Evolutionary conservation across 2,888 invertebrate genomes (phyloP).

Genomic region (Apamea anceps): DNA sequence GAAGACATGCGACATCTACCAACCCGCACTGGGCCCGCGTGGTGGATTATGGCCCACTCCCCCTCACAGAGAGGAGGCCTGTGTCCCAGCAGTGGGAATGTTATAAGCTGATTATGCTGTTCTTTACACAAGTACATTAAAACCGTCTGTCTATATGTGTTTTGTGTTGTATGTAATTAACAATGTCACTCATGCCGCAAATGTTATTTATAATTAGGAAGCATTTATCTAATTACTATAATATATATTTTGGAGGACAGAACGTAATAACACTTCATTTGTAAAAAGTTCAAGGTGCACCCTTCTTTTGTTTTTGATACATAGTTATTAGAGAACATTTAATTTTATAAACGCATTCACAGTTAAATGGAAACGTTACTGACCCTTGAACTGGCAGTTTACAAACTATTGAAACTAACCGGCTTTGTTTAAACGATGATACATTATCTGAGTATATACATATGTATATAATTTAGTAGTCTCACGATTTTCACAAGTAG

Average conservation of each 20-base stretch:
- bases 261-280: slow-evolving; percentile 12
- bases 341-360: slow-evolving; percentile 14
- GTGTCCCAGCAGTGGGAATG: too few relatives aligned
- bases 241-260: slow-evolving; percentile 16
- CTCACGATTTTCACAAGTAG: neutral
- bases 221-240: neutral
- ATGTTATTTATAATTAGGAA: neutral
- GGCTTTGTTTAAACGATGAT: slow-evolving; percentile 23
- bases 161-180: neutral
- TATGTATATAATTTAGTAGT: neutral
- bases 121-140: neutral
- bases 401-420: slow-evolving; percentile 21
- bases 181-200: neutral
- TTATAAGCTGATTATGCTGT: too few relatives aligned
- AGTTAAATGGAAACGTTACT: slow-evolving; percentile 22
- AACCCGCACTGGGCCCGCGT: too few relatives aligned
- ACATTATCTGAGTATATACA: neutral
- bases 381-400: slow-evolving; percentile 44
- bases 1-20: too few relatives aligned
- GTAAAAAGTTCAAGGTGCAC: slow-evolving; percentile 23
- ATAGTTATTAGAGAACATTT: slow-evolving; percentile 7
- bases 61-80: too few relatives aligned
- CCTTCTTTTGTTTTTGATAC: neutral
- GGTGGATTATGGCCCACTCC: too few relatives aligned
- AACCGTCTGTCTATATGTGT: neutral